These are phyloP conservation scores for Coleophora flavipennella DNA, from an alignment of 2,888 invertebrate species.

Conservation along the genomic window DNA sequence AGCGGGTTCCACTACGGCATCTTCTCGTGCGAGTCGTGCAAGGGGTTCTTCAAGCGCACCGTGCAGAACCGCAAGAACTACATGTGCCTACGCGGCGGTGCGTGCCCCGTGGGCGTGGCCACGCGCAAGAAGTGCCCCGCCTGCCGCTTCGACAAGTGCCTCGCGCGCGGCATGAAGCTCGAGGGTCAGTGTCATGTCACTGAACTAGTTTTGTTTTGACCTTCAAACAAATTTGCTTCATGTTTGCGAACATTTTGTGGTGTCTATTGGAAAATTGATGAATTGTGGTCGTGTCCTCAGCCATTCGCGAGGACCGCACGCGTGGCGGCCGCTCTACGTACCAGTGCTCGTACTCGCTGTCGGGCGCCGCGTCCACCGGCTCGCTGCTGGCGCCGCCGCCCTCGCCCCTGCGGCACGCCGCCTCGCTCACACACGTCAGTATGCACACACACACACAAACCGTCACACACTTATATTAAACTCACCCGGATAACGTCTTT, in stretches of 20 bases:
- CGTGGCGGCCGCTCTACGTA: constrained; percentile 97
- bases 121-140: constrained; percentile 98
- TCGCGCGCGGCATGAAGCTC: constrained; percentile 96
- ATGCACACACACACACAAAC: not conserved
- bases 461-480: not conserved
- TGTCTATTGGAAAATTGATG: too few relatives aligned
- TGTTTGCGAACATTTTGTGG: too few relatives aligned
- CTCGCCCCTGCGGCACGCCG: constrained; percentile 58
- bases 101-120: constrained; percentile 92
- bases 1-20: constrained; percentile 98
- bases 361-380: constrained; percentile 76
- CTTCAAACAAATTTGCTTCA: too few relatives aligned
- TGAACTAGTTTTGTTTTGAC: too few relatives aligned
- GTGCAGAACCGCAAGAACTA: constrained; percentile 99
- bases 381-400: constrained; percentile 57
- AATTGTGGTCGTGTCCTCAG: too few relatives aligned
- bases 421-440: constrained; percentile 63
- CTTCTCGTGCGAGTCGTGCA: constrained; percentile 98
- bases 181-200: constrained; percentile 78
- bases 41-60: constrained; percentile 97
- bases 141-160: constrained; percentile 95
- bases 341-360: constrained; percentile 93
- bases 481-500: not conserved
- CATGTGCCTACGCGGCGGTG: constrained; percentile 91
- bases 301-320: constrained; percentile 95